Conservation (phyloP, 2,888 invertebrate genomes). For the Mesorhabditis sp. region DNA sequence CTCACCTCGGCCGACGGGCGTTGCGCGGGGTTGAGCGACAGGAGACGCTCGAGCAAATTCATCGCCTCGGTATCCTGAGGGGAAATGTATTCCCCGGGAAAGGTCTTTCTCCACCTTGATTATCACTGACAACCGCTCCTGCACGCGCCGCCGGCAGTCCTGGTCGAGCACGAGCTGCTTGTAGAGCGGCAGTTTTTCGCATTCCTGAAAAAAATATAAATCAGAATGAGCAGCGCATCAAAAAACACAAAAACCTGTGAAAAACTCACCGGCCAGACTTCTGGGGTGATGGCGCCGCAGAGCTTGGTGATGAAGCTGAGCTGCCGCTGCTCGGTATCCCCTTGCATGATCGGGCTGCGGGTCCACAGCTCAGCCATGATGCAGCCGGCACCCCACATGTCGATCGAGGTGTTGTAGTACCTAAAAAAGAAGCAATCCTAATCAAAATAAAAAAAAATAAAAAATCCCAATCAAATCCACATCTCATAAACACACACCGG, state of each 20-base stretch:
- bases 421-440: conserved; percentile 58
- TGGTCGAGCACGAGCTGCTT: conserved; percentile 82
- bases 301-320: conserved; percentile 87
- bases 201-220: conserved; percentile 61
- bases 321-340: conserved; percentile 93
- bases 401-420: conserved; percentile 93
- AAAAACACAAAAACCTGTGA: neutral
- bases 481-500: neutral
- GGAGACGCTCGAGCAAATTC: conserved; percentile 83
- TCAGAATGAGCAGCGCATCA: neutral
- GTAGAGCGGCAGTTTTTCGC: conserved; percentile 81
- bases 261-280: conserved; percentile 71
- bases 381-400: conserved; percentile 87
- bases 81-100: neutral
- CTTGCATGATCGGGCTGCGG: conserved; percentile 69
- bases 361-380: conserved; percentile 99
- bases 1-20: conserved; percentile 76
- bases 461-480: neutral
- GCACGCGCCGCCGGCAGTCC: conserved; percentile 73
- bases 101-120: conserved; percentile 73
- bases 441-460: conserved; percentile 5
- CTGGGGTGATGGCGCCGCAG: conserved; percentile 89
- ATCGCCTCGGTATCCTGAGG: conserved; percentile 70
- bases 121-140: conserved; percentile 69
- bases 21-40: conserved; percentile 86